phyloP scores from a whole-genome alignment of 2,113 vertebrate genomes.

The Thermophis baileyi region DNA sequence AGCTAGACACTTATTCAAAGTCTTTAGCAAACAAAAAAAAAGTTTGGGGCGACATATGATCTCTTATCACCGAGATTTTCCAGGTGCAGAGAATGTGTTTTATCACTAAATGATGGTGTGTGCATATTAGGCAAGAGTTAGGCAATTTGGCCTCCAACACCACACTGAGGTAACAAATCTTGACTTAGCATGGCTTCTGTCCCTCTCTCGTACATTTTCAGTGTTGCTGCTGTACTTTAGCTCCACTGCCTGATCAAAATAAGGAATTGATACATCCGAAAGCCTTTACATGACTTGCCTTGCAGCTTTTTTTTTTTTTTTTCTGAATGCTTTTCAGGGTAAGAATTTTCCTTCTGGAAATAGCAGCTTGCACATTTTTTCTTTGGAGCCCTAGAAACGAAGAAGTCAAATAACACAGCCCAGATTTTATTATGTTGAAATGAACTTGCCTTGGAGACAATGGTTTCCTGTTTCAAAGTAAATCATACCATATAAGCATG shows the following conservation, averaged over 20 bases:
- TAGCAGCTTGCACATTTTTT: constrained; percentile 30
- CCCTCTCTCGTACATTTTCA: background rate
- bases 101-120: no score
- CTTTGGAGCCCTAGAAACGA: background rate
- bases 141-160: background rate
- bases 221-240: constrained; percentile 60
- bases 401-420: constrained; percentile 4
- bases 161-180: background rate
- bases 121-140: background rate
- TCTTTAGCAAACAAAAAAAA: background rate
- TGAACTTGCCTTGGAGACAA: constrained; percentile 28
- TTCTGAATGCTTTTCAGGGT: background rate
- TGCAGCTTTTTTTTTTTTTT: constrained; percentile 19
- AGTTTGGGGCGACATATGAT: background rate
- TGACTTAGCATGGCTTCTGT: background rate
- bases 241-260: constrained; percentile 62
- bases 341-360: background rate
- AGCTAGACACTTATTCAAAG: background rate
- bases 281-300: constrained; percentile 36
- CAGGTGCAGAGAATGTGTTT: background rate
- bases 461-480: constrained; percentile 21
- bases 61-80: background rate
- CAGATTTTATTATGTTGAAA: constrained; percentile 23
- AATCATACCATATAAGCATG: constrained; percentile 1
- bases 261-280: constrained; percentile 51